Base-by-base conservation (phyloP, 2,113 vertebrate genomes). In the Columba livia region DNA sequence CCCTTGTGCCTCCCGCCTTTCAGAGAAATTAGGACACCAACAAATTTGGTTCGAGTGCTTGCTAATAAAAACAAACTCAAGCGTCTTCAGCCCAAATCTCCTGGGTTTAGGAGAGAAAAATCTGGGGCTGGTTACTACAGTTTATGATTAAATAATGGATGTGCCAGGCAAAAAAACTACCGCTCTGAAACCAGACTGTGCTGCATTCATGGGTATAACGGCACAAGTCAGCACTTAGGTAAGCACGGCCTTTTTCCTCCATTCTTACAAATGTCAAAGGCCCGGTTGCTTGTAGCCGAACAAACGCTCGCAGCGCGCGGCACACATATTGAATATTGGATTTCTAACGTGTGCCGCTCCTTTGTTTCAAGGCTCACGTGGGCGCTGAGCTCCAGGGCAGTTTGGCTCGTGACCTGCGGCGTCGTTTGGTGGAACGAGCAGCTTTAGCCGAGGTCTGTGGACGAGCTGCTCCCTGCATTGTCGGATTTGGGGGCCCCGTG, bases 401-500 rank as follows among this genome's bases (percentile, higher is more conserved):
- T 11, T 53, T 29, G 87, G 60, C 88, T 50, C 1, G 0, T 23
- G 74, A 7, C 51, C 61, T 8, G 20, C 40, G 1, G 73, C 5
- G 1, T 9, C 64, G 40, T 61, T 16, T 53, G 16, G 5, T 20
- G 25, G 56, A 15, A 36, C 53, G 56, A 81, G 74, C 42, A 4
- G 74, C 64, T 54, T 60, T 66, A 40, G 20, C 9, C 0, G 0
- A 7, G 20, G 50, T 10, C 5, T 25, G 58, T 1, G 10, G 29
- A 13, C 2, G 10, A 4, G 15, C 54, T 34, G 38, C 54, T 65
- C 62, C 36, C 47, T 48, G 8, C 1, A 0, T n/a, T 29, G 75
- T 2, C 3, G 0, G 18, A 4, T 34, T 7, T 0, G 0, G 40
- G 71, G 44, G n/a, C 72, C 51, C 71, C 2, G 0, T 5, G 12